Evolutionary conservation across 2,113 vertebrate genomes (phyloP).

Genomic region (Hoplias malabaricus): DNA sequence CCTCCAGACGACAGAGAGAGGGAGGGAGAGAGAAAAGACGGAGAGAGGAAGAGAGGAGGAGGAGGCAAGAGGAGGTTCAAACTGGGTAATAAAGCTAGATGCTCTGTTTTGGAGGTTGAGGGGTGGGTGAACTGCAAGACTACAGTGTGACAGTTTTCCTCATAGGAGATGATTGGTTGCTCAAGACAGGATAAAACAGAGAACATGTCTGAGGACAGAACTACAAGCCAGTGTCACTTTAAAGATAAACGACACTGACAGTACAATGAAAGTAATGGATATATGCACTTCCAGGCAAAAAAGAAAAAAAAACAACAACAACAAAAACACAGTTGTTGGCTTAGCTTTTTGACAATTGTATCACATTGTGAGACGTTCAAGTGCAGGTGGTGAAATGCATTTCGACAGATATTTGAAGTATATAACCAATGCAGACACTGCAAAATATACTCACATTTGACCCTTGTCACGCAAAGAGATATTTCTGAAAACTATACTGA

Average conservation of each 20-base stretch:
- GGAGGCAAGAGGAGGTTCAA: conserved; percentile 5
- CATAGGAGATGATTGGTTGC: conserved; percentile 28
- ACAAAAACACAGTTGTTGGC: conserved; percentile 1
- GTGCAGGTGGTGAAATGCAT: background rate
- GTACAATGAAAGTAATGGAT: conserved; percentile 19
- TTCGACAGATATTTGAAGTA: background rate
- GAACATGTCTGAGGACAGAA: conserved; percentile 2
- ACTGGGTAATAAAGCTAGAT: conserved; percentile 68
- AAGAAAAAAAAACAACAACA: background rate
- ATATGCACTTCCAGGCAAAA: conserved; percentile 1
- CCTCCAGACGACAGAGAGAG: conserved; percentile 47
- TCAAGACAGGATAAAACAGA: background rate
- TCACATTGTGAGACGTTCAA: background rate
- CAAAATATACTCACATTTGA: background rate
- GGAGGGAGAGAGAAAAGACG: conserved; percentile 24
- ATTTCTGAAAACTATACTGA: background rate
- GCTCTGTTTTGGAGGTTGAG: conserved; percentile 57
- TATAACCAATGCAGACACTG: background rate
- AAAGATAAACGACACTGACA: conserved; percentile 31
- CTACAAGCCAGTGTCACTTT: conserved; percentile 45
- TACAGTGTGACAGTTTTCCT: conserved; percentile 34
- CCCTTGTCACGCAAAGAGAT: conserved; percentile 16
- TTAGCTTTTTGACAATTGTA: conserved; percentile 19
- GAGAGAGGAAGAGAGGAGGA: conserved; percentile 16
- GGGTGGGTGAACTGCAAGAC: conserved; percentile 7